These are phyloP conservation scores for Ophraella communa DNA, from an alignment of 2,888 invertebrate species.

Conservation along the genomic window DNA sequence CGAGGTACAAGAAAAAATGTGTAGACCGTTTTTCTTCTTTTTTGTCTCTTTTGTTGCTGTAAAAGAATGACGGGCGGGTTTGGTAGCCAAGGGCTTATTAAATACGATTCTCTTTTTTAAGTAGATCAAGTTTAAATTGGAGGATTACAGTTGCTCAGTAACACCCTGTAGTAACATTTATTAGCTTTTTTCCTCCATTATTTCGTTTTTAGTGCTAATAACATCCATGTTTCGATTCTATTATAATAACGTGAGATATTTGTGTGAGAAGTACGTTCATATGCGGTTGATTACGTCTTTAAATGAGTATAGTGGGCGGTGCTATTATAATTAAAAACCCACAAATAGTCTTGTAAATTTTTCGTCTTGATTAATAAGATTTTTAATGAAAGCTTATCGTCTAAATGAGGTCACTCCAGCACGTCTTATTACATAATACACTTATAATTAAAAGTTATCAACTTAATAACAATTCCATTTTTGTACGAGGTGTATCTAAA, in stretches of 20 bases:
- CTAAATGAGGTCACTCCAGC: constrained; percentile 6
- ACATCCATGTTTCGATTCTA: not conserved
- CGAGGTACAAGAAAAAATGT: not conserved
- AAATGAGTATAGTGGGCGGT: not conserved
- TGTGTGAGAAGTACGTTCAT: not conserved
- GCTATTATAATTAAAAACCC: not conserved
- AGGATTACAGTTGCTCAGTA: too few relatives aligned
- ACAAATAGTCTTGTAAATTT: not conserved
- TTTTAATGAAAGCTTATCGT: not conserved
- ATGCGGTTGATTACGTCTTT: not conserved
- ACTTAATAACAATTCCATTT: constrained; percentile 18
- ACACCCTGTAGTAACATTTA: too few relatives aligned
- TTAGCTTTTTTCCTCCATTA: too few relatives aligned
- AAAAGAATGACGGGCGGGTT: constrained; percentile 4
- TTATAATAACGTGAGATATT: not conserved
- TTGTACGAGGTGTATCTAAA: not conserved
- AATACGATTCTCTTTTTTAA: not conserved
- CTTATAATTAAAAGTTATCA: constrained; percentile 4
- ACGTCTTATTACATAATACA: not conserved
- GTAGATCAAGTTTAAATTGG: not conserved
- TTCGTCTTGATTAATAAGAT: not conserved
- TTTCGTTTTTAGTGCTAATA: not conserved
- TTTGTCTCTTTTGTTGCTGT: not conserved
- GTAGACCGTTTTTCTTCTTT: not conserved
- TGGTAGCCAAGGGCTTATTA: constrained; percentile 4